Base-by-base conservation (phyloP, 1,140 invertebrate genomes). In the Trypoxylus dichotomus region DNA sequence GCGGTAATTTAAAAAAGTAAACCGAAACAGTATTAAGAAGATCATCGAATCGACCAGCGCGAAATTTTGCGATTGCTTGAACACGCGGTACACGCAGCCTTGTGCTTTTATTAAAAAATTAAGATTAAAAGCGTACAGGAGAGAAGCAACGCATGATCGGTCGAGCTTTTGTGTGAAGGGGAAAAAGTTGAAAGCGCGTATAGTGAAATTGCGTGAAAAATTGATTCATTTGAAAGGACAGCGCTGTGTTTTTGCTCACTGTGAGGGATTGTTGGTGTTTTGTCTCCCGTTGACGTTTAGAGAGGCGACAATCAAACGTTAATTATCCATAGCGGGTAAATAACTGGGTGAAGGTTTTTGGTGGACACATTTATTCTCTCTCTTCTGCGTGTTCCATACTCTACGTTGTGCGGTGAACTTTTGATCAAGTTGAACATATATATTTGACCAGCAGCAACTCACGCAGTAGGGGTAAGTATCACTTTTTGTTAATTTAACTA, bases 201-300 rank as follows among this genome's bases (percentile, higher is more conserved):
- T 3, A 68, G 60, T 68, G 60, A 68, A 68, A 68, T 68, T 24
- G 24, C 27, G 24, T 68, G 60, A 68, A 68, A 68, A 68, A 68
- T 68, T 68, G 60, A 21, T 25, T 27, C 24, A 24, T 27, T 27
- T 24, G 60, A 24, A 68, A 25, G 5, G 24, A 54, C 19, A 13
- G 21, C 19, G 60, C 24, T 29, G 24, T 68, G 21, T 25, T 68
- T 25, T 68, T 25, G 24, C 27, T 68, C 60, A 13, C 24, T 68
- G 60, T 68, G 60, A 29, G 24, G 27, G 60, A 24, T 10, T 68
- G 60, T 68, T 68, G 60, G 60, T 68, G 60, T 68, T 68, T 68
- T 68, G 60, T 68, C 27, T 68, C 15, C 60, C 60, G 60, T 68
- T 68, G 60, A 68, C 60, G 60, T 29, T 13, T 68, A 68, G 27